A percentile compares a stretch with the other conserved stretches of the same genome.
phyloP scores from a whole-genome alignment of 2,797 vertebrate species.

The Artibeus lituratus region DNA sequence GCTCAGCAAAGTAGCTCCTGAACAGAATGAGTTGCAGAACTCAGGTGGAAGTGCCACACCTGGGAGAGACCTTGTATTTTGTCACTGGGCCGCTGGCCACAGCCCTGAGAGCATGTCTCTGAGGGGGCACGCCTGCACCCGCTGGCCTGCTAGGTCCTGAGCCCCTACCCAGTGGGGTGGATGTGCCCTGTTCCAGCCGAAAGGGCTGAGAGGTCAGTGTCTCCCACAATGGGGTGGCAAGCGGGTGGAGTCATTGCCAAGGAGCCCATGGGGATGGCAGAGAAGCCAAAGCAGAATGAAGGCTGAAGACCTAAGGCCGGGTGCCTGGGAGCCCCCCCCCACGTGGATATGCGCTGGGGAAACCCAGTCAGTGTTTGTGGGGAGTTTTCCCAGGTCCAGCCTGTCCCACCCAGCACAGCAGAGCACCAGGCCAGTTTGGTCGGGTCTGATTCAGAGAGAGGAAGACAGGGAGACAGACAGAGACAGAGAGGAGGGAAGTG shows the following conservation, averaged over 20 bases:
- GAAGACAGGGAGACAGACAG: neutral
- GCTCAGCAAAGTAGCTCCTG: neutral
- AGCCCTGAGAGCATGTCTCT: neutral
- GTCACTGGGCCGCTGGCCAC: neutral
- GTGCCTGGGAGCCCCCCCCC: rapidly evolving
- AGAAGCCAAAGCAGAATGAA: neutral
- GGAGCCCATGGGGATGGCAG: neutral
- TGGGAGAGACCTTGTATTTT: neutral
- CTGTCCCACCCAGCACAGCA: too few relatives aligned
- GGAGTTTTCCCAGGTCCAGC: neutral
- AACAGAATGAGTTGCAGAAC: neutral
- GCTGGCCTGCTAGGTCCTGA: rapidly evolving
- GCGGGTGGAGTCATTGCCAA: neutral
- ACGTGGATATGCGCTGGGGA: rapidly evolving
- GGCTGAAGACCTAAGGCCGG: neutral
- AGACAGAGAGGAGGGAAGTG: neutral
- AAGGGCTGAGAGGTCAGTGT: neutral
- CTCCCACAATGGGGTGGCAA: neutral
- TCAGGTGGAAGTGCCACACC: neutral
- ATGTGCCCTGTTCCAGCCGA: neutral
- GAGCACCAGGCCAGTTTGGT: neutral
- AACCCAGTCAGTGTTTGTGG: neutral
- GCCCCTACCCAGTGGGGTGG: neutral
- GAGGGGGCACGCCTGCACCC: rapidly evolving
- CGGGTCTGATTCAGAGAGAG: neutral